A percentile compares a stretch with the other conserved stretches of the same genome.
Conservation (phyloP, 2,797 vertebrate genomes). For the Semaprochilodus insignis region DNA sequence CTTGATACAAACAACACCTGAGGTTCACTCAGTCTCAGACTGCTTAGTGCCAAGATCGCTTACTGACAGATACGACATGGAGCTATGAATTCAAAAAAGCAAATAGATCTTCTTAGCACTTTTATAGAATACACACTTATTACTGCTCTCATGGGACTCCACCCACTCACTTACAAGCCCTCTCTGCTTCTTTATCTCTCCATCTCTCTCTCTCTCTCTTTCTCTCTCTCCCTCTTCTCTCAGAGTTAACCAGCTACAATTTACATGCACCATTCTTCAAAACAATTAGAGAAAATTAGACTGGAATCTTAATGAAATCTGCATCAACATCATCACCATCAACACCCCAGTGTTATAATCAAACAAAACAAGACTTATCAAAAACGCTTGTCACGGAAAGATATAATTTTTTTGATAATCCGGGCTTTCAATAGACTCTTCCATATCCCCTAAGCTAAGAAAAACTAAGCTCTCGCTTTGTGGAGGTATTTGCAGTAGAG, state of each 20-base stretch:
- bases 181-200: background rate
- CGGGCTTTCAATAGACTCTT: background rate
- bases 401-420: background rate
- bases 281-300: background rate
- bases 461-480: background rate
- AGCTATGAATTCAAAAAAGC: background rate
- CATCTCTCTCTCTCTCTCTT: background rate
- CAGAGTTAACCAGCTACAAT: background rate
- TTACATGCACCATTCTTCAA: background rate
- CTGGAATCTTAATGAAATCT: background rate
- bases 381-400: slow-evolving; percentile 12
- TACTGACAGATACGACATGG: background rate
- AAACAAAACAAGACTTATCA: slow-evolving; percentile 4
- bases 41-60: background rate
- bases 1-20: background rate
- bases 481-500: background rate
- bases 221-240: background rate
- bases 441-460: background rate
- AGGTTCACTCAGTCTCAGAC: background rate
- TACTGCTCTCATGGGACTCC: background rate
- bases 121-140: background rate
- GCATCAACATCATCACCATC: background rate
- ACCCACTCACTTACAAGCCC: background rate
- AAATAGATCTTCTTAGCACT: background rate
- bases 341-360: background rate